Conservation (phyloP, 2,888 invertebrate species). For the Meiosimyza platycephala region DNA sequence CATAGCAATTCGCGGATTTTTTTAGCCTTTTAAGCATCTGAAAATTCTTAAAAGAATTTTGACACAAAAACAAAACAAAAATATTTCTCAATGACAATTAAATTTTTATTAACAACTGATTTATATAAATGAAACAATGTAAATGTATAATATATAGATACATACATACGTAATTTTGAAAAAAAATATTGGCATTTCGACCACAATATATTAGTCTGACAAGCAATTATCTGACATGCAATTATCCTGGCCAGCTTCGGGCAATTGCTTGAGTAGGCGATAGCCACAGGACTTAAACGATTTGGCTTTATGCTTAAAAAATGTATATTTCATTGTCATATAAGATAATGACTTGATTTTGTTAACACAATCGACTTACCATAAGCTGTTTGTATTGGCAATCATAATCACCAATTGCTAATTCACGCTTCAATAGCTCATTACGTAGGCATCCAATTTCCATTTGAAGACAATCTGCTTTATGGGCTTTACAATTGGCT, state of each 20-base stretch:
- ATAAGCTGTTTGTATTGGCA: constrained; percentile 54
- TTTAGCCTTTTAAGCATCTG: background rate
- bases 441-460: constrained; percentile 54
- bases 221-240: constrained; percentile 34
- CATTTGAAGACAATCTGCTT: constrained; percentile 48
- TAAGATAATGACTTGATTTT: constrained; percentile 5
- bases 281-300: constrained; percentile 46
- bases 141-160: constrained; percentile 32
- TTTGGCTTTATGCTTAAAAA: constrained; percentile 48
- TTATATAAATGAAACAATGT: constrained; percentile 30
- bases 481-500: constrained; percentile 48
- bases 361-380: constrained; percentile 47
- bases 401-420: constrained; percentile 55
- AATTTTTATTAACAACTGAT: constrained; percentile 16
- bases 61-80: too few species aligned
- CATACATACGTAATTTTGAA: constrained; percentile 10
- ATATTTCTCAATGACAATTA: too few species aligned
- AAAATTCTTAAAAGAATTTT: background rate
- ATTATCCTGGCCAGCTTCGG: constrained; percentile 49
- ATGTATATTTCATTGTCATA: background rate
- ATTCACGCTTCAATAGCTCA: constrained; percentile 54
- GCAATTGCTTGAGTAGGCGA: constrained; percentile 36
- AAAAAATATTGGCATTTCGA: constrained; percentile 6
- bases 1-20: background rate
- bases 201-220: constrained; percentile 13